Evolutionary conservation across 1,140 invertebrate genomes (phyloP).

Genomic region (Ostrea denselamellosa): DNA sequence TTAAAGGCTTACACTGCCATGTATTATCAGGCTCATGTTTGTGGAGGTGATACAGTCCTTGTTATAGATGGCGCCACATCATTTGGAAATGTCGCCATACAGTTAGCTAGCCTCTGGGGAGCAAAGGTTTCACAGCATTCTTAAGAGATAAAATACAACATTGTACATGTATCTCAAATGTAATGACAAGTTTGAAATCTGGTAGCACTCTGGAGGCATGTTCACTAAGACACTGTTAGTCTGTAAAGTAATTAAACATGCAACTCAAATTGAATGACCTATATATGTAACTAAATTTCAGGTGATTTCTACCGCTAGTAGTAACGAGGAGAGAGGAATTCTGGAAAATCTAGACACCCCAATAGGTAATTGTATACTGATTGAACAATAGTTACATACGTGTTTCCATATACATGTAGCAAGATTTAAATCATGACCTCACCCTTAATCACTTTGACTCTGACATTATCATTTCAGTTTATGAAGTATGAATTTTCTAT

Average conservation of each 20-base stretch:
- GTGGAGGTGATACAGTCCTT: conserved; percentile 79
- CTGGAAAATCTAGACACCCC: conserved; percentile 76
- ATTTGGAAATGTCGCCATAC: conserved; percentile 78
- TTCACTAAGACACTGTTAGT: neutral
- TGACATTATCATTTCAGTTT: too few relatives aligned
- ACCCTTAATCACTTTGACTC: too few relatives aligned
- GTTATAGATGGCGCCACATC: conserved; percentile 80
- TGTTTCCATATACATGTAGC: too few relatives aligned
- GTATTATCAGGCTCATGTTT: conserved; percentile 79
- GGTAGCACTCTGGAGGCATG: neutral
- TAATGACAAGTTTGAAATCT: too few relatives aligned
- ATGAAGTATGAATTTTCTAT: too few relatives aligned
- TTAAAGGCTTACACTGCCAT: conserved; percentile 80
- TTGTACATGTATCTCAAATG: neutral
- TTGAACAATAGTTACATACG: too few relatives aligned
- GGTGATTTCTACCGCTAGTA: conserved; percentile 78
- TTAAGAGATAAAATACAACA: neutral
- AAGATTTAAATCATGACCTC: too few relatives aligned
- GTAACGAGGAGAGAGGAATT: conserved; percentile 77
- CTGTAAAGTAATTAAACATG: neutral
- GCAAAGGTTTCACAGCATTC: conserved; percentile 76
- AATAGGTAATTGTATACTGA: conserved; percentile 54
- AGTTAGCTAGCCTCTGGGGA: conserved; percentile 79
- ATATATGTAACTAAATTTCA: conserved; percentile 41
- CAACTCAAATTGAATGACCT: neutral